Evolutionary conservation across 2,113 vertebrate species (phyloP).

Genomic region (Atrichornis clamosus): DNA sequence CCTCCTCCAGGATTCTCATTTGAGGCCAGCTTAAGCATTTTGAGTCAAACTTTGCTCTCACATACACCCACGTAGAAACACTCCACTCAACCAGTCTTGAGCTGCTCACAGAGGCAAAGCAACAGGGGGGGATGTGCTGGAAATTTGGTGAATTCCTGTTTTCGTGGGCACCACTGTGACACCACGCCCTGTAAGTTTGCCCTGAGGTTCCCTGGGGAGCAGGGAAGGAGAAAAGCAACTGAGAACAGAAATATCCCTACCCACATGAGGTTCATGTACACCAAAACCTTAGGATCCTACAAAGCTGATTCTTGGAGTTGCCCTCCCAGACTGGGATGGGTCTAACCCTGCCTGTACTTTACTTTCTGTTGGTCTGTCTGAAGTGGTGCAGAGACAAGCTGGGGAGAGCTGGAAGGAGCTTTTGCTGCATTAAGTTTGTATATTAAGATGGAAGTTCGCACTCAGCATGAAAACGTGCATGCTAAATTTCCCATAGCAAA

Average conservation of each 20-base stretch:
- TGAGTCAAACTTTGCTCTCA: background rate
- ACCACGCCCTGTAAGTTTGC: fast-evolving
- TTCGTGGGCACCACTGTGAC: background rate
- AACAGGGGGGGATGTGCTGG: too few relatives aligned
- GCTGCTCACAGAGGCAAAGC: background rate
- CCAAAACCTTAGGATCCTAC: too few relatives aligned
- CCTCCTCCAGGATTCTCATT: background rate
- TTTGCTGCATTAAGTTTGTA: background rate
- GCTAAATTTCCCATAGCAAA: background rate
- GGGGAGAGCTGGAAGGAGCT: background rate
- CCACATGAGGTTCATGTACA: background rate
- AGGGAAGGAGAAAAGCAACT: background rate
- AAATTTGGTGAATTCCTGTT: background rate
- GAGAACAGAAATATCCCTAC: background rate
- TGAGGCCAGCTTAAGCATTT: background rate
- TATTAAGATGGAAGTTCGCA: background rate
- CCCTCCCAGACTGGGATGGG: background rate
- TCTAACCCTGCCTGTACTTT: background rate
- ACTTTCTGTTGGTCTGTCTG: background rate
- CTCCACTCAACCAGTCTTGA: background rate
- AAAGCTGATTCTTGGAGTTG: background rate
- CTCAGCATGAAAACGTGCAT: background rate
- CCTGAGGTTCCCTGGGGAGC: background rate
- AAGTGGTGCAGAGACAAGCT: background rate
- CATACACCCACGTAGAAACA: background rate